Conservation (phyloP, 1,140 invertebrate species). For the Drosophila arizonae region DNA sequence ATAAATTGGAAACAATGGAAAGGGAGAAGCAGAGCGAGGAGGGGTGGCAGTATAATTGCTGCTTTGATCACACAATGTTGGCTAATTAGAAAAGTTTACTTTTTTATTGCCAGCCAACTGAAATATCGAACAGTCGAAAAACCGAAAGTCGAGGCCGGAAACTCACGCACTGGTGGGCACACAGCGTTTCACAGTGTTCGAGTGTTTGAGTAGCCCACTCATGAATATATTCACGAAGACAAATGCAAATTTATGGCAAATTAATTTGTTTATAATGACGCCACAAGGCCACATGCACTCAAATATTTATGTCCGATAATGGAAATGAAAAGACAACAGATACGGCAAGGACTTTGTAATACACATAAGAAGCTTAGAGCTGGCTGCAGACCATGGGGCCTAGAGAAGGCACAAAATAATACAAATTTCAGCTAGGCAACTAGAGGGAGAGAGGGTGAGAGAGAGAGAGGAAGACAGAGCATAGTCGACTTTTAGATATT, state of each 20-base stretch:
- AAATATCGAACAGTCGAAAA: no score
- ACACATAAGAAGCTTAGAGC: slow-evolving; percentile 30
- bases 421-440: slow-evolving; percentile 4
- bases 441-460: not conserved
- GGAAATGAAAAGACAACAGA: slow-evolving; percentile 55
- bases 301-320: slow-evolving; percentile 66
- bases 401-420: slow-evolving; percentile 28
- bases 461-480: no score
- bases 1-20: slow-evolving; percentile 45
- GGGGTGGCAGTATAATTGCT: slow-evolving; percentile 61
- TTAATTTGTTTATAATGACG: slow-evolving; percentile 64
- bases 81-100: slow-evolving; percentile 78
- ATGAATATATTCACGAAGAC: slow-evolving; percentile 36
- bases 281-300: slow-evolving; percentile 40
- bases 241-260: slow-evolving; percentile 69
- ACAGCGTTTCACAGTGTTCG: not conserved
- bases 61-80: slow-evolving; percentile 72
- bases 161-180: slow-evolving; percentile 22
- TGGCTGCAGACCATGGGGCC: slow-evolving; percentile 19
- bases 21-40: not conserved
- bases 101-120: slow-evolving; percentile 54
- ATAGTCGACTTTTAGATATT: no score
- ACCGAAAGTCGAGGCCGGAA: not conserved
- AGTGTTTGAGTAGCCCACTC: slow-evolving; percentile 6
- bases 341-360: slow-evolving; percentile 18